Evolutionary conservation across 2,888 invertebrate species (phyloP).

Genomic region (Linyphia triangularis): DNA sequence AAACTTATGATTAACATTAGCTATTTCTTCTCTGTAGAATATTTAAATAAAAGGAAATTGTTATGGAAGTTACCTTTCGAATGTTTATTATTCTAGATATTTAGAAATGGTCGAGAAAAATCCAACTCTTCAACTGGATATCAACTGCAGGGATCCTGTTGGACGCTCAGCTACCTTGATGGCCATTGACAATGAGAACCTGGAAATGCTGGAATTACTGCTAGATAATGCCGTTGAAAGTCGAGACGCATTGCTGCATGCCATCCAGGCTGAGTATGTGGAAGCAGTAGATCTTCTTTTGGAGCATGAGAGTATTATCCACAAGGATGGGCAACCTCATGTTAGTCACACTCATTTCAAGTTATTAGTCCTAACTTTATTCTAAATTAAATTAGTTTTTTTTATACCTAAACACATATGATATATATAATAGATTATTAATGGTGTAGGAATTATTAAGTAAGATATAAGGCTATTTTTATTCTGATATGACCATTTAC

Average conservation of each 20-base stretch:
- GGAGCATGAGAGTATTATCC: slow-evolving; percentile 92
- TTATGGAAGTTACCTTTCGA: too few relatives aligned
- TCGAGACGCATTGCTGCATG: slow-evolving; percentile 91
- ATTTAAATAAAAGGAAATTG: too few relatives aligned
- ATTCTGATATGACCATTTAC: too few relatives aligned
- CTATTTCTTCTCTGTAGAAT: too few relatives aligned
- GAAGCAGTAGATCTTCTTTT: slow-evolving; percentile 95
- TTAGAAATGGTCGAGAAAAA: slow-evolving; percentile 81
- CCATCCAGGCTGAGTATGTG: slow-evolving; percentile 96
- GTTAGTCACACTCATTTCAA: slow-evolving; percentile 26
- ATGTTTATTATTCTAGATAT: slow-evolving; percentile 83
- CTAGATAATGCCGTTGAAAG: slow-evolving; percentile 84
- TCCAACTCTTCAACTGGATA: slow-evolving; percentile 81
- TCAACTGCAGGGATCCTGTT: slow-evolving; percentile 95
- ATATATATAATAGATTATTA: too few relatives aligned
- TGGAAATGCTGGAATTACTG: slow-evolving; percentile 90
- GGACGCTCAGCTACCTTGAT: slow-evolving; percentile 93
- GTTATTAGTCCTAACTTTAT: too few relatives aligned
- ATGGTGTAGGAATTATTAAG: too few relatives aligned
- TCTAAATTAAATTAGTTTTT: too few relatives aligned
- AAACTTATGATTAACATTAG: too few relatives aligned
- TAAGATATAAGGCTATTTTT: not conserved
- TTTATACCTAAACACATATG: too few relatives aligned
- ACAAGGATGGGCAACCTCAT: slow-evolving; percentile 84
- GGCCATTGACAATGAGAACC: slow-evolving; percentile 96